Conservation (phyloP, 2,888 invertebrate genomes). For the Drosophila merina region DNA sequence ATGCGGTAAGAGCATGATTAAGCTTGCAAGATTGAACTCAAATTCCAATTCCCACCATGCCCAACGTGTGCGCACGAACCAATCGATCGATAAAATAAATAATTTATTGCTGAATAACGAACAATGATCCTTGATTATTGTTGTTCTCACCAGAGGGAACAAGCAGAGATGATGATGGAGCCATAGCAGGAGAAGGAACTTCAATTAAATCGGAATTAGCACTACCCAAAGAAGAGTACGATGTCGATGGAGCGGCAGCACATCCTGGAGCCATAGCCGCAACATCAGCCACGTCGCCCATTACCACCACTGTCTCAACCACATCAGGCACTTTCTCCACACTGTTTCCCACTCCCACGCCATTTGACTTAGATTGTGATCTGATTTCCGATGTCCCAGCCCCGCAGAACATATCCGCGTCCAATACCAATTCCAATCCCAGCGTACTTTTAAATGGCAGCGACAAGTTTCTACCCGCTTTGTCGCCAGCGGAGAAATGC, state of each 20-base stretch:
- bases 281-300: constrained; percentile 11
- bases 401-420: constrained; percentile 4
- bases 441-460: constrained; percentile 52
- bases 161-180: constrained; percentile 15
- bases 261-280: neutral
- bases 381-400: constrained; percentile 40
- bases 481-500: constrained; percentile 49
- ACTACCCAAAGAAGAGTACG: constrained; percentile 2
- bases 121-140: constrained; percentile 51
- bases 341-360: constrained; percentile 56
- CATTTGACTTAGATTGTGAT: constrained; percentile 61
- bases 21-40: constrained; percentile 59
- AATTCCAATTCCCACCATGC: constrained; percentile 66
- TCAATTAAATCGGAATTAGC: neutral
- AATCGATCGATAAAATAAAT: constrained; percentile 27
- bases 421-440: constrained; percentile 18
- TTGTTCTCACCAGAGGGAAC: constrained; percentile 35
- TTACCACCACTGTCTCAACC: constrained; percentile 6
- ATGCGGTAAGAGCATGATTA: constrained; percentile 69
- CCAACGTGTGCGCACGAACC: constrained; percentile 51
- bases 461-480: constrained; percentile 53
- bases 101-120: constrained; percentile 37
- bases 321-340: constrained; percentile 26
- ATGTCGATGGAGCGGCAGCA: constrained; percentile 16
- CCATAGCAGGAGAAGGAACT: constrained; percentile 7